Percentiles rank a stretch among this genome's conserved stretches.
Conservation (phyloP, 1,140 invertebrate genomes). For the Drosophila setifemur region DNA sequence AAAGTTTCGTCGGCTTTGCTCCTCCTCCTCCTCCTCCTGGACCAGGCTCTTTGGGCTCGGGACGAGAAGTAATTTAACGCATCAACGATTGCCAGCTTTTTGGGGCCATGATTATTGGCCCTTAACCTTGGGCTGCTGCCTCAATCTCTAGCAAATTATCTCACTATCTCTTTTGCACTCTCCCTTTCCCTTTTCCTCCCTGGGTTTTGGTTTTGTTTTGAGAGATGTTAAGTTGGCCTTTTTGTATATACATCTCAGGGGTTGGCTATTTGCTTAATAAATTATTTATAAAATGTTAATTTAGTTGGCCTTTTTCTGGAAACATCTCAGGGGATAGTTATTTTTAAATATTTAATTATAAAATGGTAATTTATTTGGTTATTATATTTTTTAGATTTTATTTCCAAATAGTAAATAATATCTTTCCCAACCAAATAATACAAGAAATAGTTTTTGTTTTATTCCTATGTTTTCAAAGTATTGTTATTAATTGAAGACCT, state of each 20-base stretch:
- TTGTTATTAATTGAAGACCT: too few relatives aligned
- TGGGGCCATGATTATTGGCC: slow-evolving; percentile 55
- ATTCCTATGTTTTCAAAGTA: too few relatives aligned
- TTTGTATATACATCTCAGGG: too few relatives aligned
- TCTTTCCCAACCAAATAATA: too few relatives aligned
- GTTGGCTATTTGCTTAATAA: not conserved
- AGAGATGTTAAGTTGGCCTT: not conserved
- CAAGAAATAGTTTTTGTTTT: too few relatives aligned
- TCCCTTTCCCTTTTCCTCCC: not conserved
- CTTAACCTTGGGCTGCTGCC: not conserved
- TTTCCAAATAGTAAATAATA: too few relatives aligned
- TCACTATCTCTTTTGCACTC: slow-evolving; percentile 14
- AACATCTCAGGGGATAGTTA: too few relatives aligned
- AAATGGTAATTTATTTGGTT: not conserved
- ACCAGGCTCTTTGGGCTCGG: not conserved
- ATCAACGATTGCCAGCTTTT: slow-evolving; percentile 54
- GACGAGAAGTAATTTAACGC: slow-evolving; percentile 72
- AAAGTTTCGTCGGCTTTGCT: slow-evolving; percentile 4
- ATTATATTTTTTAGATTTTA: not conserved
- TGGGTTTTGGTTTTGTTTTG: too few relatives aligned
- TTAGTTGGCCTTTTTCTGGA: too few relatives aligned
- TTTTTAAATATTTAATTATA: too few relatives aligned
- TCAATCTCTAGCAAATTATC: slow-evolving; percentile 43
- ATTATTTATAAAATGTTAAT: too few relatives aligned
- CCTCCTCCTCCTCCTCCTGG: not conserved